phyloP scores from a whole-genome alignment of 2,113 vertebrate species.

The Mandrillus leucophaeus region DNA sequence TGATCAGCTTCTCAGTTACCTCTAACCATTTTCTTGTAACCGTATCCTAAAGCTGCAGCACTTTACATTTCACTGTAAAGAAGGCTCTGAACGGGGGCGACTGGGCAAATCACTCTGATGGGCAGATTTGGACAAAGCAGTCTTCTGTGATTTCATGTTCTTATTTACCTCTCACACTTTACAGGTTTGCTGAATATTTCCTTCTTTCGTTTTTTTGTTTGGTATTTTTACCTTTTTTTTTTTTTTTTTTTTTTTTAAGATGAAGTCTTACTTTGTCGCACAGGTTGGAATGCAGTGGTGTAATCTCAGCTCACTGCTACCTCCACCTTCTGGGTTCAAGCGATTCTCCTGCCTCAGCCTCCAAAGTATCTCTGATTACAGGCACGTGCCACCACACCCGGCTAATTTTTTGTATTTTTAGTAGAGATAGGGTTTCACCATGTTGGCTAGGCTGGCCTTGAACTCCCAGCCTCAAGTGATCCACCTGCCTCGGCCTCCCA shows the following conservation, averaged over 20 bases:
- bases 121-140: not conserved
- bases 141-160: not conserved
- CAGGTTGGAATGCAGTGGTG: too few species aligned
- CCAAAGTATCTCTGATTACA: too few species aligned
- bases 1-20: constrained; percentile 53
- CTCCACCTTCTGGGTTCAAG: too few species aligned
- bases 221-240: not conserved
- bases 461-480: too few species aligned
- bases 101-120: not conserved
- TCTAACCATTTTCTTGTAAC: constrained; percentile 28
- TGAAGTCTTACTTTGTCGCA: too few species aligned
- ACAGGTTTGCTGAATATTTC: not conserved
- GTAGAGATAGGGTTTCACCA: too few species aligned
- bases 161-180: not conserved
- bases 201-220: not conserved
- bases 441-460: too few species aligned
- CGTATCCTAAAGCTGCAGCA: rapidly evolving
- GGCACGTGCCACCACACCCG: rapidly evolving
- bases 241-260: not conserved
- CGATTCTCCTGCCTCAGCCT: too few species aligned
- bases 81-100: not conserved
- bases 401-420: too few species aligned
- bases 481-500: too few species aligned
- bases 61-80: not conserved
- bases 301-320: too few species aligned